Conservation (phyloP, 2,888 invertebrate species). For the Urechis unicinctus region DNA sequence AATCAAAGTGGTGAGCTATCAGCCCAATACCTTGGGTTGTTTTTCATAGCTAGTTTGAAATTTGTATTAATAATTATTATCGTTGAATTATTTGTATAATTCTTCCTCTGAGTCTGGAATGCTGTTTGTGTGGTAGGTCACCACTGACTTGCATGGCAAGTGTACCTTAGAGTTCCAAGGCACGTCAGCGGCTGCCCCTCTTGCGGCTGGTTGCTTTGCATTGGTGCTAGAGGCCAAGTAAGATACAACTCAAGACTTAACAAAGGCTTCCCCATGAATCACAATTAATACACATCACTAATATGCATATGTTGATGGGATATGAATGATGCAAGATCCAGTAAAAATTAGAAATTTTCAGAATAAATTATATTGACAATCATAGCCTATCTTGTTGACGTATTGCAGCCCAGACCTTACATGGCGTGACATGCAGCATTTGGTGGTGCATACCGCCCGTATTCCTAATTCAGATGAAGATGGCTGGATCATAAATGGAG, state of each 20-base stretch:
- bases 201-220: constrained; percentile 44
- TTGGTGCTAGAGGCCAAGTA: constrained; percentile 46
- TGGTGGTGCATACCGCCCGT: constrained; percentile 38
- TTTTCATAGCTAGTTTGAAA: neutral
- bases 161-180: constrained; percentile 47
- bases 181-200: constrained; percentile 47
- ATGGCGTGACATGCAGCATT: constrained; percentile 49
- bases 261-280: no score
- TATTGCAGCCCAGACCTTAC: constrained; percentile 35
- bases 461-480: constrained; percentile 50
- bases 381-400: neutral
- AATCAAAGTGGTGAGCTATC: constrained; percentile 34
- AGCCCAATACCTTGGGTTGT: neutral
- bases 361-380: neutral
- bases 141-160: constrained; percentile 38
- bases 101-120: neutral
- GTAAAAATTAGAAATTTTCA: neutral
- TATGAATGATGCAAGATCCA: neutral
- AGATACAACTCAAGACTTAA: no score
- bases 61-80: neutral
- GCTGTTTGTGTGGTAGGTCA: constrained; percentile 22
- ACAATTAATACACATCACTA: neutral
- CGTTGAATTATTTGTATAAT: no score
- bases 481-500: constrained; percentile 54
- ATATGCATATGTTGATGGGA: neutral